Conservation (phyloP, 2,888 invertebrate genomes). For the Autographa pulchrina region DNA sequence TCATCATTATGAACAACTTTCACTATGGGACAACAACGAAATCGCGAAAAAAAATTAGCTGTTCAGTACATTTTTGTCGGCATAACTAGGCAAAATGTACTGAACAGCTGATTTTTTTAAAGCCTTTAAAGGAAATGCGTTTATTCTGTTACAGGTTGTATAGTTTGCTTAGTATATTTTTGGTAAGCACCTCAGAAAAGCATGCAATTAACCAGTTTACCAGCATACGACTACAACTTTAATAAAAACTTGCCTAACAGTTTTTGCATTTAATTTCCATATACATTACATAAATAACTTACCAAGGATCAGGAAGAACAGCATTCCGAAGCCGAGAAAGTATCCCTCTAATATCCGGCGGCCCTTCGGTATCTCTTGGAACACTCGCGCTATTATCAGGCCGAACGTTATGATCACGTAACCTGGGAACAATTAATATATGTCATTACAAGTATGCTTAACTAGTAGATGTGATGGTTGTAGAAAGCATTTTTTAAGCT, state of each 20-base stretch:
- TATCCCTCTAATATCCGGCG: slow-evolving; percentile 91
- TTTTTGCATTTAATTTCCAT: not conserved
- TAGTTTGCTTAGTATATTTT: too few relatives aligned
- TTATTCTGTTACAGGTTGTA: too few relatives aligned
- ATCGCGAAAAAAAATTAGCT: too few relatives aligned
- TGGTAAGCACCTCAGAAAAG: not conserved
- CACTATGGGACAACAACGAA: too few relatives aligned
- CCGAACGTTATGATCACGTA: slow-evolving; percentile 93
- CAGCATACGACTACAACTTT: too few relatives aligned
- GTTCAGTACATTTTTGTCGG: too few relatives aligned
- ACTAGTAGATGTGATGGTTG: not conserved
- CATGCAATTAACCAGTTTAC: not conserved
- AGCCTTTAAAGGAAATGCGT: too few relatives aligned
- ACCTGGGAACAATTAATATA: slow-evolving; percentile 71
- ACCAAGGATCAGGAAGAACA: slow-evolving; percentile 92
- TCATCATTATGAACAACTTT: too few relatives aligned
- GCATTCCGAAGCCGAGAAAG: slow-evolving; percentile 91
- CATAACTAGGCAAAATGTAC: too few relatives aligned
- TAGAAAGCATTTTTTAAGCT: not conserved
- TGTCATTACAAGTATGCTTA: not conserved
- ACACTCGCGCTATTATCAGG: slow-evolving; percentile 90
- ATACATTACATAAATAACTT: slow-evolving; percentile 52
- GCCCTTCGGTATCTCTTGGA: slow-evolving; percentile 91
- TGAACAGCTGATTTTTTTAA: too few relatives aligned
- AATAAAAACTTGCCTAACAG: too few relatives aligned